Evolutionary conservation across 2,888 invertebrate species (phyloP), one percentile per base, ranked within the genome.

Genomic region (Philhelius pedissequus): DNA sequence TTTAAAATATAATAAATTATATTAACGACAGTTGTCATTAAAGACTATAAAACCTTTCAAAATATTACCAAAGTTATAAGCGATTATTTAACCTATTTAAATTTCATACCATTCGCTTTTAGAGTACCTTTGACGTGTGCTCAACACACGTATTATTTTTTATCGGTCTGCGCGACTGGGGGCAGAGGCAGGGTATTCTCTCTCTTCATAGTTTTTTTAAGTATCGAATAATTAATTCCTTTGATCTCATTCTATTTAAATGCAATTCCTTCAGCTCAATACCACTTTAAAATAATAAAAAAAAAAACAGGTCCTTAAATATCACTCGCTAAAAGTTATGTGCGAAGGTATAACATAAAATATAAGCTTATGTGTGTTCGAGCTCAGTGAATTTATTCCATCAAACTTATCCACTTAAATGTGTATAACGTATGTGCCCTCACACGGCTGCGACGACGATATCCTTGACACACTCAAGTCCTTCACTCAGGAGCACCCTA

Each of bases 361-460:
- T 58, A 7, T 52, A 38, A 30, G 22, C 60, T 73, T 62, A 18
- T 40, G 15, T 32, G 32, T 25, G 27, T 27, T 8, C 8, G 32
- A 13, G 52, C 62, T 40, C 15, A 43, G 35, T 38, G 32, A 80
- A 76, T 69, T 75, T 69, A 74, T 83, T 69, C 69, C 79, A 74
- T 79, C 83, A 74, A 83, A 69, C 62, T 74, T 76, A 81, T 74
- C 69, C 83, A 74, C 83, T 83, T 83, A 74, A 69, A 79, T 43
- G 73, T 64, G 64, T 68, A 48, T 48, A 69, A 56, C 45, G 73
- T 79, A 74, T 83, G 69, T 79, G 69, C 50, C 45, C 74, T 56
- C 56, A 66, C 64, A 70, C 20, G 64, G 9, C n/a, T 43, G 15
- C 6, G 60, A 60, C 11, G 60, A 60, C 15, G 45, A 83, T 79